Evolutionary conservation across 2,888 invertebrate species (phyloP).

Genomic region (Ormia ochracea): DNA sequence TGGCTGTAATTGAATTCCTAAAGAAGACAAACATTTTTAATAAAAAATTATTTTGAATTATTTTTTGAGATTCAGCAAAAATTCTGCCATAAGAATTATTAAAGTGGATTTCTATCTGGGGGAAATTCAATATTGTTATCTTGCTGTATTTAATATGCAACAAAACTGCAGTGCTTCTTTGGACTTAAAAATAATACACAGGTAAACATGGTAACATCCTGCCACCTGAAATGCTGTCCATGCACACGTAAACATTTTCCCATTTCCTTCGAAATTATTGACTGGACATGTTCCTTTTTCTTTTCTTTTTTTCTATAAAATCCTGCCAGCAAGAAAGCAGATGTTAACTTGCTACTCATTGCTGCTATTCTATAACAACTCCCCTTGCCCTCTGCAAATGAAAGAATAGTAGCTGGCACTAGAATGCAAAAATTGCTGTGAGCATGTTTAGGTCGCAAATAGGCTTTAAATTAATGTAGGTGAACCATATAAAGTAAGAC

Average conservation of each 20-base stretch:
- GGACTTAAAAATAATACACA: not conserved
- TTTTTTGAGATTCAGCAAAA: too few relatives aligned
- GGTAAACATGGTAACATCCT: slow-evolving; percentile 29
- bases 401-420: not conserved
- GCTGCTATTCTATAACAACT: not conserved
- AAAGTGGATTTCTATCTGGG: too few relatives aligned
- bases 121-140: too few relatives aligned
- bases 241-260: slow-evolving; percentile 32
- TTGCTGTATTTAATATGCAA: too few relatives aligned
- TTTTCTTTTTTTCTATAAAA: not conserved
- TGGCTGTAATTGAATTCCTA: too few relatives aligned
- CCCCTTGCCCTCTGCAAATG: not conserved
- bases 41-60: too few relatives aligned
- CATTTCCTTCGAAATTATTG: slow-evolving; percentile 10
- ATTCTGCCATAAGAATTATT: too few relatives aligned
- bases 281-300: not conserved
- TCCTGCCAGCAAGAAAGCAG: not conserved
- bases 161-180: too few relatives aligned
- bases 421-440: not conserved
- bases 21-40: too few relatives aligned
- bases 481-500: slow-evolving; percentile 12
- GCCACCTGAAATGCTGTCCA: slow-evolving; percentile 7
- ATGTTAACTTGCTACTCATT: not conserved
- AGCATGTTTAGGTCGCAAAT: not conserved
- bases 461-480: not conserved